phyloP scores from a whole-genome alignment of 2,888 invertebrate genomes.

The Stenurella melanura region DNA sequence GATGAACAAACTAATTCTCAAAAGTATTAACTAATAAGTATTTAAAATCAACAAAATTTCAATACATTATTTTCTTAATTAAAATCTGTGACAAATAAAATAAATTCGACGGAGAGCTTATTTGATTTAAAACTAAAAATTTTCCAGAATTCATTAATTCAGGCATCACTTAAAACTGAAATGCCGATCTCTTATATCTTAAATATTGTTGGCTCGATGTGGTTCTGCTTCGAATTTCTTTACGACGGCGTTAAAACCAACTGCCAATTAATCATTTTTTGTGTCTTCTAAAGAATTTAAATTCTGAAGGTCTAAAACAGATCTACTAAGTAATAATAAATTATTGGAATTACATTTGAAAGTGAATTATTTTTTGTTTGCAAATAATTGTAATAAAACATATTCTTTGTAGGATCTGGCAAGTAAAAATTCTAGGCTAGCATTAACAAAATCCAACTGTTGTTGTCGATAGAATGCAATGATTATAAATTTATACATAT shows the following conservation, averaged over 20 bases:
- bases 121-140: conserved; percentile 3
- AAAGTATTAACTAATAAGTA: neutral
- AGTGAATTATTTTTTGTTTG: too few relatives aligned
- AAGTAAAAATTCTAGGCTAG: too few relatives aligned
- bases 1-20: too few relatives aligned
- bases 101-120: neutral
- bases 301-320: neutral
- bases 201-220: conserved; percentile 7
- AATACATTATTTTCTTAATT: neutral
- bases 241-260: neutral
- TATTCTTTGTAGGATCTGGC: too few relatives aligned
- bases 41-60: neutral
- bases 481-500: too few relatives aligned
- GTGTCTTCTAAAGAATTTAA: neutral
- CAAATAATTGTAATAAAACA: too few relatives aligned
- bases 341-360: too few relatives aligned
- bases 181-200: conserved; percentile 3
- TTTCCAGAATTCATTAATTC: neutral
- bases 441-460: too few relatives aligned
- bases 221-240: conserved; percentile 2
- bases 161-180: conserved; percentile 3
- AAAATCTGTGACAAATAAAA: neutral
- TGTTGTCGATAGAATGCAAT: too few relatives aligned
- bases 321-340: neutral
- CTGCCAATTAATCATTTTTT: conserved; percentile 2